These are phyloP conservation scores for Trachelus troglodyta DNA, from an alignment of 2,888 invertebrate species.

Conservation along the genomic window DNA sequence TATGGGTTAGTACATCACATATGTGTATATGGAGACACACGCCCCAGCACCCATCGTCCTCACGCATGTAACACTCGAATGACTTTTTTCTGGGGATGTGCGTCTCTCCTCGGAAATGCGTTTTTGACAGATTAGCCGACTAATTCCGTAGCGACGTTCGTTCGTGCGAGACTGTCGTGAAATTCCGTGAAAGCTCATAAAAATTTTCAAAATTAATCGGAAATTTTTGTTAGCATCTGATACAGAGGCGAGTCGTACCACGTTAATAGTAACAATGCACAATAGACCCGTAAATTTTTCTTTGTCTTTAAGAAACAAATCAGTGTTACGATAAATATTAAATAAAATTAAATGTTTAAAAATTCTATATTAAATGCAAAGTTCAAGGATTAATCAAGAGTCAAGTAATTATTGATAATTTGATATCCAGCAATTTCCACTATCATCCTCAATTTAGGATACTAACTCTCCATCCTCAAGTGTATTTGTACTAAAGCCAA, in stretches of 20 bases:
- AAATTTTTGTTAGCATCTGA: background rate
- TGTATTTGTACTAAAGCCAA: background rate
- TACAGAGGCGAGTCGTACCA: background rate
- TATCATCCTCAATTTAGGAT: background rate
- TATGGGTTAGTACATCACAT: background rate
- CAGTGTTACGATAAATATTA: background rate
- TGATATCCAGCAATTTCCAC: background rate
- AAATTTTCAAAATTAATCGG: background rate
- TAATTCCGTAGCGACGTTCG: constrained; percentile 34
- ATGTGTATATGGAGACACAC: background rate
- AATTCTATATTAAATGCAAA: background rate
- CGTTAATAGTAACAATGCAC: background rate
- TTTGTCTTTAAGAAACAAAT: background rate
- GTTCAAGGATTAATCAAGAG: background rate
- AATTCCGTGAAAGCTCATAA: background rate
- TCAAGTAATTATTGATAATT: background rate
- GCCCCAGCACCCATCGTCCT: background rate
- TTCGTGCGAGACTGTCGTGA: background rate
- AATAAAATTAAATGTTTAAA: background rate
- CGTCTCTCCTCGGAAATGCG: constrained; percentile 44
- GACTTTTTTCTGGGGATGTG: background rate
- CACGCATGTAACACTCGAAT: background rate
- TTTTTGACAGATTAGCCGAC: constrained; percentile 51
- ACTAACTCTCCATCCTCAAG: background rate
- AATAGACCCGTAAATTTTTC: background rate